Conservation (phyloP, 2,113 vertebrate genomes). For the Amia ocellicauda region DNA sequence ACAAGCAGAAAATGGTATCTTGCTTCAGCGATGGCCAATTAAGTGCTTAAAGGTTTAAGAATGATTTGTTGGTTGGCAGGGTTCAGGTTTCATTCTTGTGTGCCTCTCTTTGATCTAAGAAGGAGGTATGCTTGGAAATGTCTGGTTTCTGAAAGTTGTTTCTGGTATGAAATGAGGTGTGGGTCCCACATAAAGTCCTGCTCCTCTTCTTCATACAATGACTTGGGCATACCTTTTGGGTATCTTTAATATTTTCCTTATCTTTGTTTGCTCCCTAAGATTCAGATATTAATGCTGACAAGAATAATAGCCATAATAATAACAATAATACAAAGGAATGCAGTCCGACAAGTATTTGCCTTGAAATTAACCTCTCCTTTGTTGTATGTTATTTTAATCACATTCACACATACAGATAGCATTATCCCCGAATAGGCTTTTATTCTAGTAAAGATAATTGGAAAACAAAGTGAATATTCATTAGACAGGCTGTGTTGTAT, state of each 20-base stretch:
- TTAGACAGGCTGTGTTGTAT: too few species aligned
- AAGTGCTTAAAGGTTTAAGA: slow-evolving; percentile 52
- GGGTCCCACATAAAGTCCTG: slow-evolving; percentile 16
- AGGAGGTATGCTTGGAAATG: slow-evolving; percentile 31
- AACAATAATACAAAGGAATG: too few species aligned
- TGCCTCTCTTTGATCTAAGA: slow-evolving; percentile 54
- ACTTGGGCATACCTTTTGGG: too few species aligned
- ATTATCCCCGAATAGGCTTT: too few species aligned
- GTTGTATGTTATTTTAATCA: neutral
- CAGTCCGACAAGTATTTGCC: too few species aligned
- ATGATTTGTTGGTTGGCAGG: slow-evolving; percentile 58
- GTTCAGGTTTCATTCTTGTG: slow-evolving; percentile 47
- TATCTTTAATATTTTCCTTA: too few species aligned
- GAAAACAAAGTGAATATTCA: too few species aligned
- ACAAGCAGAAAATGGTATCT: slow-evolving; percentile 43
- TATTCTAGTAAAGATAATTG: too few species aligned
- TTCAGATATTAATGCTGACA: too few species aligned
- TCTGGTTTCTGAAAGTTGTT: slow-evolving; percentile 27
- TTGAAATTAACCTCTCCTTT: too few species aligned
- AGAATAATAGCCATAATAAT: too few species aligned
- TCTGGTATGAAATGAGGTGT: slow-evolving; percentile 35
- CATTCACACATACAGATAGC: neutral
- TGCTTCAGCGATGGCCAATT: slow-evolving; percentile 44
- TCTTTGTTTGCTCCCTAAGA: too few species aligned
- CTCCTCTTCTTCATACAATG: slow-evolving; percentile 1